Base-by-base conservation (phyloP, 1,140 invertebrate species). In the Euwallacea fornicatus region DNA sequence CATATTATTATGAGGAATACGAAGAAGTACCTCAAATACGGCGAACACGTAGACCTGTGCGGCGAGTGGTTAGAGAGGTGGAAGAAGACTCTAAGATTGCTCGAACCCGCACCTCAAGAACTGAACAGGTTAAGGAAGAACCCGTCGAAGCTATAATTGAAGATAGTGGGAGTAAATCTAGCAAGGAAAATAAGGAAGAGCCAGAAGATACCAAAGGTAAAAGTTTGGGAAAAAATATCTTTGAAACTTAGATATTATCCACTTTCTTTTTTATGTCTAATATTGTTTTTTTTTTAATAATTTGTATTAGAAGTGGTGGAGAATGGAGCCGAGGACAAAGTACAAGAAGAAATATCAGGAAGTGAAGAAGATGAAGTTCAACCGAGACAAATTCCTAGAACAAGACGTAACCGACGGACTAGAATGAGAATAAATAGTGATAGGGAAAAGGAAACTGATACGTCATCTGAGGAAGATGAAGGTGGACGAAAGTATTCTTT, bases 401-500 rank as follows among this genome's bases (percentile, higher is more conserved):
- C 43, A 10, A 41, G 61, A 10, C n/a, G 15, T 42, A 65, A 9
- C 16, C 56, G 44, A 64, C 60, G 16, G 15, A 46, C 13, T 16
- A 59, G 69, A 60, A 44, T 71, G 2, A 55, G 44, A 42, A 59
- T 71, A 66, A 43, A 11, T n/a, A 11, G 21, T 70, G 59, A 73
- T 8, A 68, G 68, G 41, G 66, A 21, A 9, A 53, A 44, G 10
- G 66, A 73, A 13, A 55, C 50, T 7, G 54, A 53, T 7, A 77
- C 75, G 4, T 74, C 73, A 44, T 76, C 76, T 42, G 78, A 73
- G 42, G 53, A 71, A 46, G 78, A 73, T 16, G 68, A 73, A 63
- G 67, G 72, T 69, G 62, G 74, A 53, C 70, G 63, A 44, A 73
- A 71, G 9, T 81, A 81, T 72, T 78, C 76, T 0, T 73, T 81